Evolutionary conservation across 2,797 vertebrate genomes (phyloP).

Genomic region (Threskiornis aethiopicus): DNA sequence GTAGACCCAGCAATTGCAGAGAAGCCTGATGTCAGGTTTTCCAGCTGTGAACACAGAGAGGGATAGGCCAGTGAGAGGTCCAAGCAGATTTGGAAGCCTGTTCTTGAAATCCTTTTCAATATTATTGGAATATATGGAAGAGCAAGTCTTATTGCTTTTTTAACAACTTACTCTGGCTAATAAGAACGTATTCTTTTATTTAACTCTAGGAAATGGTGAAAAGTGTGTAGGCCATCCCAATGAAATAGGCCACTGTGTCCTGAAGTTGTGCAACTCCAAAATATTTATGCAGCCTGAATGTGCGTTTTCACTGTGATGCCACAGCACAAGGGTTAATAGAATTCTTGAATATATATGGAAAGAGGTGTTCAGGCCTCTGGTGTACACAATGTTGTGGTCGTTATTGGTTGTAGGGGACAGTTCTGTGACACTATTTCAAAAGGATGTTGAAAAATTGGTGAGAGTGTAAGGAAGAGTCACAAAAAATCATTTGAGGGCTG

Average conservation of each 20-base stretch:
- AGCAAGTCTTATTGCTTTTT: neutral
- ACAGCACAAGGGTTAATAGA: neutral
- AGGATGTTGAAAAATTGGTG: neutral
- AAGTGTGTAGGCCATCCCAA: neutral
- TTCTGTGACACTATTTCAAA: neutral
- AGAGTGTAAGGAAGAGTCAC: neutral
- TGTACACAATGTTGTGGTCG: neutral
- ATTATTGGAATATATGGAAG: neutral
- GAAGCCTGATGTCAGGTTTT: neutral
- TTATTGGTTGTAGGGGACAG: neutral
- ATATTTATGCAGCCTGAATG: neutral
- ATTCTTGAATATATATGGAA: neutral
- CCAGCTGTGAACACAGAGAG: neutral
- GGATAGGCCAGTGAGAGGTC: neutral
- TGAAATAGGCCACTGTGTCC: neutral
- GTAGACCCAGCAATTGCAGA: neutral
- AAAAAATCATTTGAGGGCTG: neutral
- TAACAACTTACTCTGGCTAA: neutral
- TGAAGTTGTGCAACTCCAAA: neutral
- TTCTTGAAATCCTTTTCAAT: neutral
- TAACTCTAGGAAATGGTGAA: neutral
- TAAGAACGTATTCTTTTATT: neutral
- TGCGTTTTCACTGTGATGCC: neutral
- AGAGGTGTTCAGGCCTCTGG: neutral
- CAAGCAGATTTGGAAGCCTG: neutral